Evolutionary conservation across 1,140 invertebrate species (phyloP).

Genomic region (Archivesica marissinica): DNA sequence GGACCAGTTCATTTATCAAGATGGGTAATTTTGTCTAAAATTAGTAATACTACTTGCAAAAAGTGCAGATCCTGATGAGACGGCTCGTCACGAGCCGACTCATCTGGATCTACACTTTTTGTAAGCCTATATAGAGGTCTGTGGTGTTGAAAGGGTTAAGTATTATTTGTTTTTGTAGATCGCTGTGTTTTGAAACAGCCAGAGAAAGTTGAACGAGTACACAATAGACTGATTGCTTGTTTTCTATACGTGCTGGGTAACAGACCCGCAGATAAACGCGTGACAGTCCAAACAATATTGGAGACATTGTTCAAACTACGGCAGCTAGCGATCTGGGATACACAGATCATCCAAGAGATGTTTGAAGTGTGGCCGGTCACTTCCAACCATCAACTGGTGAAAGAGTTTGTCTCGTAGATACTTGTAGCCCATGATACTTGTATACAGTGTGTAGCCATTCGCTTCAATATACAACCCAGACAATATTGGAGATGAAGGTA

Average conservation of each 20-base stretch:
- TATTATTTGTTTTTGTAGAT: constrained; percentile 20
- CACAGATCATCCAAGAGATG: constrained; percentile 26
- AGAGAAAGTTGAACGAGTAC: not conserved
- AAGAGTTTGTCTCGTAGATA: constrained; percentile 37
- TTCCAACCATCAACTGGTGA: constrained; percentile 18
- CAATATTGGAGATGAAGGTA: too few species aligned
- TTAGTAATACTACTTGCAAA: too few species aligned
- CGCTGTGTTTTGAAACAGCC: constrained; percentile 8
- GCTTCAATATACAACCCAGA: too few species aligned
- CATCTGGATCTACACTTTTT: too few species aligned
- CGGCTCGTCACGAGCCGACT: too few species aligned
- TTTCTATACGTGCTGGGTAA: constrained; percentile 8
- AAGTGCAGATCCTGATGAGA: too few species aligned
- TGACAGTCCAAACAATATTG: not conserved
- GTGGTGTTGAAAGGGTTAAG: too few species aligned
- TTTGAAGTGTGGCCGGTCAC: constrained; percentile 45
- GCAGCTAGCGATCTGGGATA: constrained; percentile 9
- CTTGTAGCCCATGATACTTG: too few species aligned
- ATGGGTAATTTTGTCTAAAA: too few species aligned
- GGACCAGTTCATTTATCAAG: too few species aligned
- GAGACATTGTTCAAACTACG: constrained; percentile 20
- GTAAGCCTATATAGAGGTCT: too few species aligned
- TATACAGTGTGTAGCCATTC: too few species aligned
- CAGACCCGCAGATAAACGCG: not conserved
- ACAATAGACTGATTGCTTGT: constrained; percentile 18